Evolutionary conservation across 2,797 vertebrate species (phyloP), one percentile per base, ranked within the genome.

Genomic region (Pangasius djambal): DNA sequence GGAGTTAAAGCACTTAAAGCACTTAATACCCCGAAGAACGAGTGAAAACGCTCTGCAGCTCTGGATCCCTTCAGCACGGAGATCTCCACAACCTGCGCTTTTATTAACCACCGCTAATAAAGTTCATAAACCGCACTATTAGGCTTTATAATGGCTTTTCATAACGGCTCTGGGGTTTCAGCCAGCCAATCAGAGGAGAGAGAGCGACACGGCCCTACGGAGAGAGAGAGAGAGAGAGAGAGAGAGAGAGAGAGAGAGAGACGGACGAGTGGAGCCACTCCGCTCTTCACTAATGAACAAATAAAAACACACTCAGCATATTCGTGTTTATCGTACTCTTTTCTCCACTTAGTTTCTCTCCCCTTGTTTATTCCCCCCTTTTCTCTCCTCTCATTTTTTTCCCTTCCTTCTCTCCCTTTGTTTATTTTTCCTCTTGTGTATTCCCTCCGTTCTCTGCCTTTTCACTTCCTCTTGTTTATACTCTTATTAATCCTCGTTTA

Each of bases 71-170:
- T 25, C 75, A 18, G 28, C 44, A n/a, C 75, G 31, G 48, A 52
- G 50, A 78, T 25, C 78, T 81, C 31, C 55, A 61, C 55, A 61
- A 59, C 31, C 93, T 83, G 85, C 91, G 88, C 93, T 94, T 93
- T 95, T 94, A 95, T 96, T 96, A 96, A 96, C 93, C 87, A 95
- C 93, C 92, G 87, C 93, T 94, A 95, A 96, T 96, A 95, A 96
- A 96, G 93, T 94, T 95, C 94, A 96, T 95, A 96, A 95, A 96
- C 94, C 95, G 93, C 93, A 94, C 94, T 95, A 94, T 96, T 96
- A 95, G 94, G 94, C 94, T 96, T 95, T 95, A 96, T 96, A 95
- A 95, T 95, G 94, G 95, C 93, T 95, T 77, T 96, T 96, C 95
- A 95, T 94, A 94, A 95, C 72, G 93, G 92, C 94, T 92, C 93